phyloP scores from a whole-genome alignment of 2,797 vertebrate genomes.

The Serranus cabrilla region DNA sequence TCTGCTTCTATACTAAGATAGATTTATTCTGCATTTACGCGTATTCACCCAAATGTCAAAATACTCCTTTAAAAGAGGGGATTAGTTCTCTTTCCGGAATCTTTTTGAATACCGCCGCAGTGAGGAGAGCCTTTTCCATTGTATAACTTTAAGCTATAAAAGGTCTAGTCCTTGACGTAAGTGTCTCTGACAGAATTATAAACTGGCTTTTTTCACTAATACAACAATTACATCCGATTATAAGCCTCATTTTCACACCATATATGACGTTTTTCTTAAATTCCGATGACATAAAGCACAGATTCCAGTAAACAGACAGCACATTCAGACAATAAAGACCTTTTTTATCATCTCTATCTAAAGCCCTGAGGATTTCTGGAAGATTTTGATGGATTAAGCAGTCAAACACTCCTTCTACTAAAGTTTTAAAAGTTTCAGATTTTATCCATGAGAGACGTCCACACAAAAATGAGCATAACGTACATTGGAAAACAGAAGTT shows the following conservation, averaged over 20 bases:
- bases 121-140: not conserved
- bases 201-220: conserved; percentile 3
- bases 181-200: not conserved
- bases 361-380: not conserved
- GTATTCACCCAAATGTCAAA: not conserved
- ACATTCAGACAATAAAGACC: not conserved
- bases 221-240: not conserved
- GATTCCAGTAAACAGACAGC: not conserved
- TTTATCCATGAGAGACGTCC: conserved; percentile 25
- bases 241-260: conserved; percentile 8
- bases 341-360: conserved; percentile 3
- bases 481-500: conserved; percentile 29
- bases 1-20: not conserved
- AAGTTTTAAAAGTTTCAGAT: conserved; percentile 23
- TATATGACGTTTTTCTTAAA: not conserved
- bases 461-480: conserved; percentile 30
- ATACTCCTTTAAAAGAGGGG: not conserved
- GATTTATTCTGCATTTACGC: not conserved
- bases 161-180: not conserved
- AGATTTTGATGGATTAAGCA: conserved; percentile 19
- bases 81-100: not conserved
- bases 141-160: not conserved
- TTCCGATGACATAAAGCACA: not conserved
- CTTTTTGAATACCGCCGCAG: not conserved
- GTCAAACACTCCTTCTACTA: conserved; percentile 27